Evolutionary conservation across 2,797 vertebrate species (phyloP).

Genomic region (Eidolon dupreanum): DNA sequence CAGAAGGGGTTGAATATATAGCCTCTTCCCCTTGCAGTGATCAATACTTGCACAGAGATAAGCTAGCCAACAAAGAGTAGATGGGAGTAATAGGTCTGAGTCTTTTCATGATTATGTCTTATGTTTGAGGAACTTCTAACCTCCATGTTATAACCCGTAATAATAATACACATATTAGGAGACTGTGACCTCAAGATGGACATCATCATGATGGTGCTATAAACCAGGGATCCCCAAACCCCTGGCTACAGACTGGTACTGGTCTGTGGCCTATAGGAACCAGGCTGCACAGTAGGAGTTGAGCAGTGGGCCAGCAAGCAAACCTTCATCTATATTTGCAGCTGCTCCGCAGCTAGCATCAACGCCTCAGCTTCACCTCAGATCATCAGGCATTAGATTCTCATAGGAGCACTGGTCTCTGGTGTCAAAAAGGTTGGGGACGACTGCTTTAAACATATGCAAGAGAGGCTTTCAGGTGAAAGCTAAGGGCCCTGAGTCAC

Average conservation of each 20-base stretch:
- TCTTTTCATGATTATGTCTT: neutral
- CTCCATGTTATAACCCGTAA: neutral
- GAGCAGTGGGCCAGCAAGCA: no score
- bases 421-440: no score
- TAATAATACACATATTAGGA: neutral
- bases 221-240: no score
- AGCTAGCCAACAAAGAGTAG: slow-evolving; percentile 4
- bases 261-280: no score
- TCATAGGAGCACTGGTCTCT: no score
- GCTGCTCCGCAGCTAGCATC: no score
- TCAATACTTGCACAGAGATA: slow-evolving; percentile 38
- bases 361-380: no score
- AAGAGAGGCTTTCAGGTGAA: neutral
- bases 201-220: neutral
- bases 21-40: slow-evolving; percentile 30
- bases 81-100: neutral
- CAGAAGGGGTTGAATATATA: slow-evolving; percentile 61
- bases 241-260: no score
- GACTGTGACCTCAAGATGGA: neutral
- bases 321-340: no score
- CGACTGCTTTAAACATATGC: neutral
- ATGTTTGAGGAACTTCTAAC: neutral
- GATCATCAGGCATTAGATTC: no score
- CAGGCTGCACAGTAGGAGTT: no score
- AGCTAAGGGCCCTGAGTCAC: neutral